Evolutionary conservation across 2,888 invertebrate species (phyloP).

Genomic region (Lepas anatifera): DNA sequence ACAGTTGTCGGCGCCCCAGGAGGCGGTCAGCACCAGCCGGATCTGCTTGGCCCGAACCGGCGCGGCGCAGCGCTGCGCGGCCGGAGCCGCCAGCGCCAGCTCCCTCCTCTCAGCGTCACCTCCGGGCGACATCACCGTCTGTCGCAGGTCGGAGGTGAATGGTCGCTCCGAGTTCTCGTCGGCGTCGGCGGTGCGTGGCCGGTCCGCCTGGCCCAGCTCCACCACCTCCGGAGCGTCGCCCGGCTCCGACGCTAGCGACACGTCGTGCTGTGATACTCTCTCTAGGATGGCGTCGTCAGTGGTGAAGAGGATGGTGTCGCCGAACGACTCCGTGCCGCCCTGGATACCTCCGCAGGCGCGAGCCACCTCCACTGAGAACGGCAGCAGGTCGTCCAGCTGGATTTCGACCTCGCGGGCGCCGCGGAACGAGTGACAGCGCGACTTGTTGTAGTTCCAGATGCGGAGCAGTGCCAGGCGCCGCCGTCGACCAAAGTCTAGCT

Average conservation of each 20-base stretch:
- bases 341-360: conserved; percentile 59
- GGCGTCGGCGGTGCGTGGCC: conserved; percentile 49
- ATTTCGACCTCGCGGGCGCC: conserved; percentile 60
- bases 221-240: neutral
- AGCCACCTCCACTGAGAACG: conserved; percentile 71
- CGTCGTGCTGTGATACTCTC: conserved; percentile 42
- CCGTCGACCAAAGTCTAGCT: conserved; percentile 43
- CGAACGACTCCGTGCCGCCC: conserved; percentile 47
- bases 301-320: conserved; percentile 61
- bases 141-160: neutral
- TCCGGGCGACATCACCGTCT: too few species aligned
- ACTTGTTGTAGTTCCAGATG: conserved; percentile 78
- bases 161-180: conserved; percentile 21
- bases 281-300: conserved; percentile 60
- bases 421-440: conserved; percentile 65
- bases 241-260: conserved; percentile 34
- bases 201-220: conserved; percentile 32
- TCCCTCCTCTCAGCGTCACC: too few species aligned
- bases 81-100: neutral
- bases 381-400: conserved; percentile 49
- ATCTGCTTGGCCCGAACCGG: neutral
- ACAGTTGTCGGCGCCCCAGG: neutral
- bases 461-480: conserved; percentile 50
- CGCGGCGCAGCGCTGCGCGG: neutral
- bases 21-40: neutral